phyloP scores from a whole-genome alignment of 2,113 vertebrate species.

The Thinocorus orbignyianus region DNA sequence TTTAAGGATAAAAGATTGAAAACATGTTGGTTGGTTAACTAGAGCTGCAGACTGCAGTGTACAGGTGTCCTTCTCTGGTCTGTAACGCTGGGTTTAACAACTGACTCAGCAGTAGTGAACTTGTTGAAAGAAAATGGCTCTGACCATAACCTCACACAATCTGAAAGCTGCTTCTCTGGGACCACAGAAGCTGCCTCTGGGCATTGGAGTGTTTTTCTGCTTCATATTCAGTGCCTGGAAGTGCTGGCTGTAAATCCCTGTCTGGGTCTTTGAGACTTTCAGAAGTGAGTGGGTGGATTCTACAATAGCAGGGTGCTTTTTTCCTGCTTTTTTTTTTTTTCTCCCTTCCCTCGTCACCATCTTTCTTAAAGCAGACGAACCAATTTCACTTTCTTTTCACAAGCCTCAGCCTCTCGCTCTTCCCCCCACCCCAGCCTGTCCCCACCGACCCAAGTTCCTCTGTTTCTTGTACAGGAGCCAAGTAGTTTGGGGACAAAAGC shows the following conservation, averaged over 20 bases:
- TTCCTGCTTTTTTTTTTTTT: background rate
- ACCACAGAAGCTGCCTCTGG: constrained; percentile 20
- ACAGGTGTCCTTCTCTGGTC: background rate
- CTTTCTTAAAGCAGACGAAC: constrained; percentile 24
- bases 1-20: background rate
- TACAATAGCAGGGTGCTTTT: constrained; percentile 17
- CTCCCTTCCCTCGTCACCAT: background rate
- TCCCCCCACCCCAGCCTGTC: constrained; percentile 19
- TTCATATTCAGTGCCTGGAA: constrained; percentile 8
- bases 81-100: background rate
- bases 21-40: background rate
- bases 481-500: constrained; percentile 50
- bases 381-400: constrained; percentile 7
- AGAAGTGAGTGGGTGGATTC: constrained; percentile 53
- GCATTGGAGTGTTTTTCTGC: constrained; percentile 28
- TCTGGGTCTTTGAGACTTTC: constrained; percentile 35
- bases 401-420: background rate
- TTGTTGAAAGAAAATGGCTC: constrained; percentile 4
- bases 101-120: background rate
- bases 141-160: background rate
- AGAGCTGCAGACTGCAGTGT: background rate
- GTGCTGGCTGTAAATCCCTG: constrained; percentile 48
- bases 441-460: constrained; percentile 30
- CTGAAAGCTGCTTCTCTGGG: background rate
- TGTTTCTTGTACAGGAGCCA: constrained; percentile 43